These are phyloP conservation scores for Ophioderma brevispina DNA, from an alignment of 35 echinoderm and acorn worm genomes.

Conservation along the genomic window DNA sequence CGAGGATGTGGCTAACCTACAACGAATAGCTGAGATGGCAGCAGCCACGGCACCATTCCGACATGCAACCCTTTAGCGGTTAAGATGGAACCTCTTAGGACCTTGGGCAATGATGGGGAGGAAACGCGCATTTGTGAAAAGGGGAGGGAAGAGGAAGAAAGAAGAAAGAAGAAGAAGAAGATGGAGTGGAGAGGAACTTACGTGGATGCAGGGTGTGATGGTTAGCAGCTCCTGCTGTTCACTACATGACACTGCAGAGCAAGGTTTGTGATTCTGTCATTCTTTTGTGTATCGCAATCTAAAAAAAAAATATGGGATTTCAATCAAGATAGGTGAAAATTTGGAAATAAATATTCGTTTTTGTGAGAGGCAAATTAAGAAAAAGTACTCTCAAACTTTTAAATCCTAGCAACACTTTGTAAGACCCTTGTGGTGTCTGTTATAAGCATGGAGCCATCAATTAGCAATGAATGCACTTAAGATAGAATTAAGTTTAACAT, in stretches of 20 bases:
- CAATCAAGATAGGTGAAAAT: too few species aligned
- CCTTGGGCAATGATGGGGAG: neutral
- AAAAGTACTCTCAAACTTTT: too few species aligned
- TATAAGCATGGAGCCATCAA: too few species aligned
- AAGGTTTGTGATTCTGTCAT: neutral
- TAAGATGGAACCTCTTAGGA: conserved; percentile 28
- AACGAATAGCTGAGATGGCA: conserved; percentile 15
- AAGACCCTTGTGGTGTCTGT: too few species aligned
- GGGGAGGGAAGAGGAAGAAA: neutral
- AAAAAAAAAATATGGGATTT: too few species aligned
- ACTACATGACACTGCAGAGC: neutral
- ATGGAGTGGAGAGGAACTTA: conserved; percentile 12
- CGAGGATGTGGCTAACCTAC: conserved; percentile 30
- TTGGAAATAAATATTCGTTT: too few species aligned
- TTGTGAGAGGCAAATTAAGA: too few species aligned
- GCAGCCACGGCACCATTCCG: conserved; percentile 52
- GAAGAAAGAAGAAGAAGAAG: neutral
- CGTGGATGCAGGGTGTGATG: conserved; percentile 20
- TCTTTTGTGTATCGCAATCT: too few species aligned
- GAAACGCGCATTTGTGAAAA: neutral
- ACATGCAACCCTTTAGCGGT: conserved; percentile 49
- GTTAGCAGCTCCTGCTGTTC: neutral
- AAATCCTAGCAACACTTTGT: too few species aligned
- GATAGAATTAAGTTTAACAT: too few species aligned
- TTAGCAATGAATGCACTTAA: too few species aligned